Base-by-base conservation (phyloP, 92 coral and sea anemone genomes). In the Anthopleura xanthogrammica region DNA sequence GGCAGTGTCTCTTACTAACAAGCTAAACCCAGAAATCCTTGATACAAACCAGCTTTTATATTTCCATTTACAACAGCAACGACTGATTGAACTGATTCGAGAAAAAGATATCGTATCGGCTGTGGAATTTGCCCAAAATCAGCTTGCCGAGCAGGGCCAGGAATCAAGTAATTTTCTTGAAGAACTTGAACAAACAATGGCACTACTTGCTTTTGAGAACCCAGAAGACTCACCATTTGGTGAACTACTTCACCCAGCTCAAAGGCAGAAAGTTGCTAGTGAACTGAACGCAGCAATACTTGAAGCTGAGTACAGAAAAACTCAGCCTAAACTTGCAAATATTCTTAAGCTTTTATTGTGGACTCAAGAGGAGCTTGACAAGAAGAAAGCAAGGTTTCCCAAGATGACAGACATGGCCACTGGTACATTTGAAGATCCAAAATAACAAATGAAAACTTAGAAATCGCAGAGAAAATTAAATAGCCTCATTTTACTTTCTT, bases 231-330 rank as follows among this genome's bases (percentile, higher is more conserved):
- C 98, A 1, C 99, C 99, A 0, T 94, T 94, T 83, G 99, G 99
- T 19, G 98, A 97, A 22, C 84, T 97, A 14, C 87, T 97, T 19
- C 93, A 92, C 66, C 90, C 95, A 16, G 92, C 99, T 29, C 99
- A 97, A 80, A 88, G 99, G 78, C 99, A 97, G 88, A 97, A 97
- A 78, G 98, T 97, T 79, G 99, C 99, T 1, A 94, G 99, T 90
- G 99, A 97, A 83, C 90, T 97, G 48, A 97, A 97, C 74, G 98
- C 99, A 82, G 99, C 99, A 41, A 90, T 97, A 54, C 83, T 97
- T 50, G 98, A 92, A 76, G 98, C 95, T 19, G 98, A 97, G 70
- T 87, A 97, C 76, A 90, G 92, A 77, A 90, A 95, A 55, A 90
- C 99, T 7, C 91, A 93, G 17, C 99, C 98, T 46, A 94, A 95